phyloP scores from a whole-genome alignment of 2,888 invertebrate species.

The Cheilosia urbana region DNA sequence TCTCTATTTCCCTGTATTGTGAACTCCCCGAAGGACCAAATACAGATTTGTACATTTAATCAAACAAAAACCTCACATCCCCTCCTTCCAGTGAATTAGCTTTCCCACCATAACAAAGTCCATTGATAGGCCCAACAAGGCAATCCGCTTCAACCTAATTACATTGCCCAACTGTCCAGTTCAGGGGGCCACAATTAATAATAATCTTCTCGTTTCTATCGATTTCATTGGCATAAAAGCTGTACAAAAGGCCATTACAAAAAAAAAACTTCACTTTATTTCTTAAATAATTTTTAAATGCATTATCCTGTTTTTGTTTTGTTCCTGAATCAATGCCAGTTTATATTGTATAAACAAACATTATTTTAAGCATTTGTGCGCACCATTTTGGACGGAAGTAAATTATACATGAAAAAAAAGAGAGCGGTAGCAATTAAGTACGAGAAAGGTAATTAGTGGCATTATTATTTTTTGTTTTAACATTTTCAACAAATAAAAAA shows the following conservation, averaged over 20 bases:
- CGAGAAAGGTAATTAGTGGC: conserved; percentile 21
- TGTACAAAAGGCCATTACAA: background rate
- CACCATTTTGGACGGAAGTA: conserved; percentile 69
- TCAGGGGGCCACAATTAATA: background rate
- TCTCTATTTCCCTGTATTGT: too few species aligned
- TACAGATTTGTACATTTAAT: background rate
- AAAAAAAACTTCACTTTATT: background rate
- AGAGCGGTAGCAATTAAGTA: conserved; percentile 39
- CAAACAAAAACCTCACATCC: too few species aligned
- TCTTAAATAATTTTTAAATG: conserved; percentile 9
- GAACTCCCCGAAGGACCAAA: background rate
- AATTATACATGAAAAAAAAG: conserved; percentile 23
- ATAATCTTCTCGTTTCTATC: conserved; percentile 15
- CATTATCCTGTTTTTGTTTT: conserved; percentile 11
- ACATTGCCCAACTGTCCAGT: background rate
- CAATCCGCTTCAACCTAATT: background rate
- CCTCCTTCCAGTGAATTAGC: too few species aligned
- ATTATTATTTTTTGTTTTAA: background rate
- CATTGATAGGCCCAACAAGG: conserved; percentile 3
- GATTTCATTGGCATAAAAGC: conserved; percentile 20
- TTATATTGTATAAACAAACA: conserved; percentile 19
- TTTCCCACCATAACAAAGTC: background rate
- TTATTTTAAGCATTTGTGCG: conserved; percentile 28
- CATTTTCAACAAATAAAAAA: background rate
- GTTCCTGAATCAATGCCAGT: conserved; percentile 1